Percentiles rank a stretch among this genome's conserved stretches.
These are phyloP conservation scores for Crotalus adamanteus DNA, from an alignment of 2,797 vertebrate species.

Conservation along the genomic window DNA sequence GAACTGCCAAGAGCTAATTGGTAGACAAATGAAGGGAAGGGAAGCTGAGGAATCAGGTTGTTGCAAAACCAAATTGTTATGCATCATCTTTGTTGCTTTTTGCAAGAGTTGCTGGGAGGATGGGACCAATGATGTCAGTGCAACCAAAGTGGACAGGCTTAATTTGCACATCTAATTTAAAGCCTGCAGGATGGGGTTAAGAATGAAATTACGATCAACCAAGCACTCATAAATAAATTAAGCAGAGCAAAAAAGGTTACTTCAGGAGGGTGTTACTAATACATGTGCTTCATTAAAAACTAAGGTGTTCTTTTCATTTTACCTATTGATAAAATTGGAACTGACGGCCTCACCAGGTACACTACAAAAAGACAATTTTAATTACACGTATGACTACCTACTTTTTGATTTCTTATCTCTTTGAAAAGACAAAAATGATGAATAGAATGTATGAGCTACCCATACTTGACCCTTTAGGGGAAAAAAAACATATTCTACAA, in stretches of 20 bases:
- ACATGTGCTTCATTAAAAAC: not conserved
- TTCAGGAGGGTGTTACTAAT: not conserved
- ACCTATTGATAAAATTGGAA: not conserved
- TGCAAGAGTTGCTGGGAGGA: not conserved
- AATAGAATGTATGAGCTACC: not conserved
- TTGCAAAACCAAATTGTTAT: not conserved
- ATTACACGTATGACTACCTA: conserved; percentile 14
- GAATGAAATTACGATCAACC: not conserved
- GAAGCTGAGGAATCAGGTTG: not conserved
- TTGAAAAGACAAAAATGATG: conserved; percentile 9
- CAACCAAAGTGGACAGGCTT: not conserved
- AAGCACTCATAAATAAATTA: not conserved
- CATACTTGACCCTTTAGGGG: not conserved
- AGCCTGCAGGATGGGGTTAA: not conserved
- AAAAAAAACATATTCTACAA: not conserved
- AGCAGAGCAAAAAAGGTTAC: not conserved
- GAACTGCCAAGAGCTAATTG: not conserved
- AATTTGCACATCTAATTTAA: conserved; percentile 9
- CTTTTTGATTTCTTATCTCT: conserved; percentile 3
- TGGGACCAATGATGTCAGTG: not conserved
- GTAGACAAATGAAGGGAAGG: not conserved
- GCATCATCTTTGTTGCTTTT: not conserved
- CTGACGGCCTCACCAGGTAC: not conserved
- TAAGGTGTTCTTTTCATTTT: not conserved
- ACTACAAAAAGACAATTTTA: not conserved